Conservation (phyloP, 2,797 vertebrate genomes). For the Platalea minor region DNA sequence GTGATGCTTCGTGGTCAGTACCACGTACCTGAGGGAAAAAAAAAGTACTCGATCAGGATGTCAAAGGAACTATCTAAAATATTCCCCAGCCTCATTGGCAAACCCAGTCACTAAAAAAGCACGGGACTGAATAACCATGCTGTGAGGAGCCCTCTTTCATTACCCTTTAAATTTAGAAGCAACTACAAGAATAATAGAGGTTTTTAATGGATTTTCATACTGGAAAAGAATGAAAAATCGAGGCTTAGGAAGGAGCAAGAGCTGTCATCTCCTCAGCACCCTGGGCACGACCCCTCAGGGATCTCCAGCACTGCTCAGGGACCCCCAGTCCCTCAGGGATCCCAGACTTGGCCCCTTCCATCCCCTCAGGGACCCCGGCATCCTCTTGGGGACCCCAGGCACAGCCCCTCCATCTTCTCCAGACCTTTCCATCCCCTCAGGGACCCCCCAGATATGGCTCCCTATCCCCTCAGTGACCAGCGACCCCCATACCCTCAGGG, state of each 20-base stretch:
- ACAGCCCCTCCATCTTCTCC: too few species aligned
- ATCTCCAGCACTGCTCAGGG: background rate
- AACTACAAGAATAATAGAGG: accelerated
- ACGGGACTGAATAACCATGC: too few species aligned
- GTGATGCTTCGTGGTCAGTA: slow-evolving; percentile 93
- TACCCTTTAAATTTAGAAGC: background rate
- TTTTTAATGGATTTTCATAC: background rate
- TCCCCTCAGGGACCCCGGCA: background rate
- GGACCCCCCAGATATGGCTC: too few species aligned
- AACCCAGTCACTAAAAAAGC: background rate
- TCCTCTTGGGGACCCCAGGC: background rate
- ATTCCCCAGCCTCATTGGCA: background rate
- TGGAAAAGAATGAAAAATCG: background rate
- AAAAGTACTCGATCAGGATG: background rate
- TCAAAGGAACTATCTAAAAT: background rate
- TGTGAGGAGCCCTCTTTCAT: background rate
- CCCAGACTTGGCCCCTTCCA: background rate
- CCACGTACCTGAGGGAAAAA: slow-evolving; percentile 84
- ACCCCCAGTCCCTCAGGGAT: background rate
- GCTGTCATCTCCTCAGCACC: background rate
- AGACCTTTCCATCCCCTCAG: background rate
- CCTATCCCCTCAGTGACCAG: too few species aligned
- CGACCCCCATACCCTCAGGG: too few species aligned
- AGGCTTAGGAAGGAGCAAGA: background rate
- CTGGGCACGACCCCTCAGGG: background rate